Percentiles rank a stretch among this genome's conserved stretches.
These are phyloP conservation scores for Odontothrips loti DNA, from an alignment of 2,888 invertebrate genomes.

Conservation along the genomic window DNA sequence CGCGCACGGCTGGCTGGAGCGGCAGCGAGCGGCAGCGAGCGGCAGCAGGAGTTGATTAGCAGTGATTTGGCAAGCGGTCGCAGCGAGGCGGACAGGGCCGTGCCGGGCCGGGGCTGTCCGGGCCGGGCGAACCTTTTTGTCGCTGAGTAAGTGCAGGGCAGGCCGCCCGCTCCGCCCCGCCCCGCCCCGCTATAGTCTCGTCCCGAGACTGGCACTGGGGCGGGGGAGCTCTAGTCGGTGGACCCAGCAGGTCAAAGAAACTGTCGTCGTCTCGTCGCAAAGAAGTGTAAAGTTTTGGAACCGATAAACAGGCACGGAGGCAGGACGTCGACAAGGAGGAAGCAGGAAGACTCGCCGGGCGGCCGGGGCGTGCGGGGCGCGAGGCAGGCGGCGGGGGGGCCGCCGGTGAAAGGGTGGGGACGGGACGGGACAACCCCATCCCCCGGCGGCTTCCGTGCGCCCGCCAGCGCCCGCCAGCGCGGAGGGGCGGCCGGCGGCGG, in stretches of 20 bases:
- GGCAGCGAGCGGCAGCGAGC: too few relatives aligned
- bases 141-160: neutral
- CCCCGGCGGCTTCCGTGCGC: neutral
- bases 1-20: too few relatives aligned
- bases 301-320: conserved; percentile 1
- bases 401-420: neutral
- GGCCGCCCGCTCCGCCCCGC: neutral
- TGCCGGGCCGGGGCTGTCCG: neutral
- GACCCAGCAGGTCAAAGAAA: conserved; percentile 2
- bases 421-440: neutral
- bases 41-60: too few relatives aligned
- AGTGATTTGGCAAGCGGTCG: neutral
- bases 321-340: neutral
- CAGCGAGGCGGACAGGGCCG: neutral
- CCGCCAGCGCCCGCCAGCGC: too few relatives aligned
- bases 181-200: neutral
- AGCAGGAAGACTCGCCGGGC: neutral
- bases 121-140: neutral
- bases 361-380: neutral
- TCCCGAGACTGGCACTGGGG: neutral
- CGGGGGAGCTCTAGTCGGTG: too few relatives aligned
- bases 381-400: too few relatives aligned
- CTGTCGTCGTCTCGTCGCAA: neutral
- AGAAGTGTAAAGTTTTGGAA: conserved; percentile 1
- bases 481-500: neutral